Evolutionary conservation across 2,888 invertebrate species (phyloP), one percentile per base, ranked within the genome.

Genomic region (Mythimna impura): DNA sequence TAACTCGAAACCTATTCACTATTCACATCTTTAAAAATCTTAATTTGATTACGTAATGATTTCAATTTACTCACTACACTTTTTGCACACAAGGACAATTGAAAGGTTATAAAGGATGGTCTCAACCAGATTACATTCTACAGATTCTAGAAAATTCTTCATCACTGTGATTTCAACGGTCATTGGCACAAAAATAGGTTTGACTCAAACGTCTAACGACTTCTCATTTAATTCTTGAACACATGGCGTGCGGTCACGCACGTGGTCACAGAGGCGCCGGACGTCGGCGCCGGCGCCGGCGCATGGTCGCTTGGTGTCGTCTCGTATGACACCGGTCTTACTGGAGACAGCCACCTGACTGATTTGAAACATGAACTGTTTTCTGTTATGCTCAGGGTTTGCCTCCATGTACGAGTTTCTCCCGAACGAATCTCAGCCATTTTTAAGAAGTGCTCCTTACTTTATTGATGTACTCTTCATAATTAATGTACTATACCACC

Each of bases 211-310:
- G 30, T 12, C 54, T n/a, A 63, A 61, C 43, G 8, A 25, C 17
- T 71, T 9, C 7, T 68, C 17, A 61, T 40, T 60, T 17, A 36
- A 73, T 52, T 25, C 54, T n/a, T 55, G 50, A 79, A 63, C 80
- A 71, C 73, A 81, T 80, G 78, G 43, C 74, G 66, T 75, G 75
- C 66, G 72, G 81, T 81, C 80, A 81, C 72, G 82, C 81, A 81
- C 72, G 82, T 80, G 81, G 76, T 70, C 76, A 71, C 82, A 71
- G 5, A 60, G 79, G 76, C 82, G 80, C 79, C 71, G 1, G 54
- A 2, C 55, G 25, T 10, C 20, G 80, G 72, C 80, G 25, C 9
- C 20, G 80, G 72, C 80, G 80, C 76, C 80, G 76, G 67, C 78
- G 78, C 70, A 77, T 67, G 60, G 66, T 58, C 62, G 34, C 50